Percentiles rank a stretch among this genome's conserved stretches.
Conservation (phyloP, 2,888 invertebrate species). For the Laspeyria flexula region DNA sequence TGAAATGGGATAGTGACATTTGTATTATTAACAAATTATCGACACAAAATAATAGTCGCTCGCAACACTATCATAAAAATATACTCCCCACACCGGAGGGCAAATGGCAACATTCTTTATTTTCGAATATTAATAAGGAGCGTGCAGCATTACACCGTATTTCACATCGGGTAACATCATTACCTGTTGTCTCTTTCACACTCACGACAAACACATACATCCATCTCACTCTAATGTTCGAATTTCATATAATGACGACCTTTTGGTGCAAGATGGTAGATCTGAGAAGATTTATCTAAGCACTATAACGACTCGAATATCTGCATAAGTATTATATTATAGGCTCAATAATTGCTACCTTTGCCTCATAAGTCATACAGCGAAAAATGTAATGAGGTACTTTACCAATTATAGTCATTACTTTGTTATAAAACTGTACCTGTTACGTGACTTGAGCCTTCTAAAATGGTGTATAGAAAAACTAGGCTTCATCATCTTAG, state of each 20-base stretch:
- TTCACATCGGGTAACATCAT: constrained; percentile 78
- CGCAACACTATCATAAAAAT: constrained; percentile 63
- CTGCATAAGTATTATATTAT: constrained; percentile 32
- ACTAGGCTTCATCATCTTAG: too few relatives aligned
- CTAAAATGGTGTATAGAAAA: too few relatives aligned
- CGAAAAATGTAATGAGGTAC: constrained; percentile 41
- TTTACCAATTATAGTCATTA: constrained; percentile 14
- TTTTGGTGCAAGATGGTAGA: constrained; percentile 55
- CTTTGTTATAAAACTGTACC: background rate
- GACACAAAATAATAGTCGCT: constrained; percentile 3
- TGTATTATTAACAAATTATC: background rate
- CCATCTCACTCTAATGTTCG: constrained; percentile 59
- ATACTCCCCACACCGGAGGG: constrained; percentile 73
- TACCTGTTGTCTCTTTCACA: constrained; percentile 51
- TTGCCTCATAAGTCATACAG: constrained; percentile 42
- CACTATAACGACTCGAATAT: constrained; percentile 41
- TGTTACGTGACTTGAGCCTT: too few relatives aligned
- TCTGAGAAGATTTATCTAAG: constrained; percentile 56
- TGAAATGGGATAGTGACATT: too few relatives aligned
- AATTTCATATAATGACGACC: constrained; percentile 50
- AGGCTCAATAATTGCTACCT: constrained; percentile 43
- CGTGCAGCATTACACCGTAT: constrained; percentile 82
- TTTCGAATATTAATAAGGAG: constrained; percentile 84
- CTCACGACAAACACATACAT: constrained; percentile 40
- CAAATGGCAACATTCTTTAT: constrained; percentile 82